Evolutionary conservation across 2,797 vertebrate genomes (phyloP).

Genomic region (Paratrypauchen microcephalus): DNA sequence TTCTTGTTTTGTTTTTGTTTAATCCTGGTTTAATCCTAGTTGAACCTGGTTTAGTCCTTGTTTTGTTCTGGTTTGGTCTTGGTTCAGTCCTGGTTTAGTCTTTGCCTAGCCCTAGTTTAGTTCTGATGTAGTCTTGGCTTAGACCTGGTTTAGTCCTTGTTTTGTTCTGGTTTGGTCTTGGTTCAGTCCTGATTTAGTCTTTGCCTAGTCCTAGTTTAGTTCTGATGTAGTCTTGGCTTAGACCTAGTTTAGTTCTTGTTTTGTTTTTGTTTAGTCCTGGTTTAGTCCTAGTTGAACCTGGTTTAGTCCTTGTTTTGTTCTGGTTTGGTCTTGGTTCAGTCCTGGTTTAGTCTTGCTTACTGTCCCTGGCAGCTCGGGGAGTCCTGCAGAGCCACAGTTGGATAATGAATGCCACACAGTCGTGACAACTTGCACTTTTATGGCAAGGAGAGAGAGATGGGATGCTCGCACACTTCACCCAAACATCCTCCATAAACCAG

Average conservation of each 20-base stretch:
- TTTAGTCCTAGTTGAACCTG: neutral
- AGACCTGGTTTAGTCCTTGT: neutral
- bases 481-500: constrained; percentile 67
- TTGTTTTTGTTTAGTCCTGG: neutral
- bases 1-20: too few species aligned
- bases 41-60: neutral
- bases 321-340: neutral
- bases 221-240: too few species aligned
- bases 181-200: neutral
- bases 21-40: too few species aligned
- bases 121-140: neutral
- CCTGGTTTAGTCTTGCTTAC: neutral
- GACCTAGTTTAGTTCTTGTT: neutral
- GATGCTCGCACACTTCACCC: constrained; percentile 36
- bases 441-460: constrained; percentile 59
- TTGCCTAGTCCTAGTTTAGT: too few species aligned
- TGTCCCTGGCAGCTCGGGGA: neutral
- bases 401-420: constrained; percentile 69
- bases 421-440: constrained; percentile 73
- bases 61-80: neutral
- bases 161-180: neutral
- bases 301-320: neutral
- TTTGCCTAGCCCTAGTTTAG: too few species aligned
- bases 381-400: constrained; percentile 48
- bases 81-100: too few species aligned